A percentile compares a stretch with the other conserved stretches of the same genome.
These are phyloP conservation scores for Lasioglossum lativentre DNA, from an alignment of 2,888 invertebrate genomes.

Conservation along the genomic window DNA sequence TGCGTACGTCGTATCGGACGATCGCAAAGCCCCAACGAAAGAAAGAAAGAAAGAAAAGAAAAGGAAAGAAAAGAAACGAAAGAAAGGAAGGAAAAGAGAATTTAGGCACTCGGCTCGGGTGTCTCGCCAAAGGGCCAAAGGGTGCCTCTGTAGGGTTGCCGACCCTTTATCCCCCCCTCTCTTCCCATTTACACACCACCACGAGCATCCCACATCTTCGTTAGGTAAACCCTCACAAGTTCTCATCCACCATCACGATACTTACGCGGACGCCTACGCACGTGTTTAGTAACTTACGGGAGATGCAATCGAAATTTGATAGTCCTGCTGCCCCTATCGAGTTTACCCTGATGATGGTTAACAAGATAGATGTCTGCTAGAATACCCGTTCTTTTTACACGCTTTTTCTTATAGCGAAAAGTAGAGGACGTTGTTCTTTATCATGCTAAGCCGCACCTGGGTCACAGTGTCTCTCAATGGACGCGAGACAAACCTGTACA, in stretches of 20 bases:
- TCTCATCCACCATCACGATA: conserved; percentile 25
- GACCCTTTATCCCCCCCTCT: conserved; percentile 58
- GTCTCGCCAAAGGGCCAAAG: conserved; percentile 60
- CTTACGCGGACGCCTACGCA: conserved; percentile 8
- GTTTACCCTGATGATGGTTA: background rate
- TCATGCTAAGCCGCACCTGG: conserved; percentile 11
- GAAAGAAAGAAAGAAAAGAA: conserved; percentile 24
- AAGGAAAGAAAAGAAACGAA: conserved; percentile 55
- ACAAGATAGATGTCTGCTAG: background rate
- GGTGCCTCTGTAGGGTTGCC: conserved; percentile 66
- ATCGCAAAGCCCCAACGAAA: conserved; percentile 53
- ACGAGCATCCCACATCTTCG: conserved; percentile 34
- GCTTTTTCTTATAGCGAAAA: background rate
- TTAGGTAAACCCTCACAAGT: conserved; percentile 21
- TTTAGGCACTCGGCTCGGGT: conserved; percentile 64
- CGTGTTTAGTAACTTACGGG: conserved; percentile 19
- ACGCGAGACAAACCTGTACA: background rate
- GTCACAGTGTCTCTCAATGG: background rate
- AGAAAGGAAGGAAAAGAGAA: conserved; percentile 49
- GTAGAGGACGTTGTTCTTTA: background rate
- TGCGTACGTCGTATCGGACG: conserved; percentile 48
- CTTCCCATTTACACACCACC: conserved; percentile 17
- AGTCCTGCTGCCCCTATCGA: conserved; percentile 33
- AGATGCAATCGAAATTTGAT: conserved; percentile 69
- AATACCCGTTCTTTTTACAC: background rate